Conservation (phyloP, 2,113 vertebrate species). For the Aptenodytes forsteri region DNA sequence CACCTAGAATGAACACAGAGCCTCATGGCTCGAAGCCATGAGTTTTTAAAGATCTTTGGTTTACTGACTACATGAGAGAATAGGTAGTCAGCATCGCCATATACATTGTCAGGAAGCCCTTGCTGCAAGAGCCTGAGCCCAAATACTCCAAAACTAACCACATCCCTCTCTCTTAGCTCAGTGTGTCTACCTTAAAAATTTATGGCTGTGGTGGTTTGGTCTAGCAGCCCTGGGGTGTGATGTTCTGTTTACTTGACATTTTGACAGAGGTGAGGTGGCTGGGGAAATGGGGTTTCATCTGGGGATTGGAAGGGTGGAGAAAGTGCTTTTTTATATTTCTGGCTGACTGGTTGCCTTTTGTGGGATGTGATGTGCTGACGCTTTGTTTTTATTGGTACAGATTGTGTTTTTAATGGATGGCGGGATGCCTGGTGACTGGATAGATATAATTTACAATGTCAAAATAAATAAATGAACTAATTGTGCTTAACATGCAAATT, state of each 20-base stretch:
- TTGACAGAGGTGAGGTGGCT: constrained; percentile 23
- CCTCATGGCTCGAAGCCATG: neutral
- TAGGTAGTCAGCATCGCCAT: neutral
- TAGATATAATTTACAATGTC: neutral
- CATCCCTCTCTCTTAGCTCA: neutral
- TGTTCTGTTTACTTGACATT: constrained; percentile 31
- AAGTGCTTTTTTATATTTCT: neutral
- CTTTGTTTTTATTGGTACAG: constrained; percentile 53
- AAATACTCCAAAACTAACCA: neutral
- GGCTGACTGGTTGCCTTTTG: neutral
- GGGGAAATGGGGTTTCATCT: neutral
- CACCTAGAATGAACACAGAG: neutral
- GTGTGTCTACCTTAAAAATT: neutral
- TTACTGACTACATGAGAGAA: neutral
- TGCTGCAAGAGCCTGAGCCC: neutral
- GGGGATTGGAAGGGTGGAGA: constrained; percentile 24
- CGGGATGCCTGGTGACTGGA: constrained; percentile 10
- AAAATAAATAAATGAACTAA: constrained; percentile 45
- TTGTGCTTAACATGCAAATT: constrained; percentile 33
- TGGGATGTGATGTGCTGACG: constrained; percentile 9
- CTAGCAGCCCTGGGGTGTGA: neutral
- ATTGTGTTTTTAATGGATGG: constrained; percentile 46
- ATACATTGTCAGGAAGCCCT: neutral
- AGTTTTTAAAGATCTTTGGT: neutral
- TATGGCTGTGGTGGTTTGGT: neutral